A percentile compares a stretch with the other conserved stretches of the same genome.
These are phyloP conservation scores for Gallinago media DNA, from an alignment of 2,113 vertebrate species.

Conservation along the genomic window DNA sequence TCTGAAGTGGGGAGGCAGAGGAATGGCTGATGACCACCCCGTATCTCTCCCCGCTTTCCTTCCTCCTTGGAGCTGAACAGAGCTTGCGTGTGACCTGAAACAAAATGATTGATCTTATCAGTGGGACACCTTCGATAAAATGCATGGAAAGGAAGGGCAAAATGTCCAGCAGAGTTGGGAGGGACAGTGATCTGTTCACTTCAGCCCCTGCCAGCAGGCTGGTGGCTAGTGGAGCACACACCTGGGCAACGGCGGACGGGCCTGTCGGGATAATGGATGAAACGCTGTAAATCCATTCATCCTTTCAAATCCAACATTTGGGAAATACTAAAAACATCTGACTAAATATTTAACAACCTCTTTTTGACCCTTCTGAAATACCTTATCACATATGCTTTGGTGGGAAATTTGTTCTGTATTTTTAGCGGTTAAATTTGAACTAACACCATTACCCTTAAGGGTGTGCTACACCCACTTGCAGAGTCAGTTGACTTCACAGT, in stretches of 20 bases:
- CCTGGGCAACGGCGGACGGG: background rate
- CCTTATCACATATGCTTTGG: background rate
- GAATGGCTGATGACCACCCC: background rate
- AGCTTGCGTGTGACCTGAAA: background rate
- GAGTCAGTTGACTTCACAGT: background rate
- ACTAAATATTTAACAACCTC: background rate
- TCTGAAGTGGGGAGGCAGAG: background rate
- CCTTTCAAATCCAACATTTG: background rate
- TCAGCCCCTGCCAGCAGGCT: background rate
- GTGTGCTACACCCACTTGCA: background rate
- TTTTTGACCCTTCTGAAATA: background rate
- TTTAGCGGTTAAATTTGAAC: background rate
- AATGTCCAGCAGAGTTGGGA: background rate
- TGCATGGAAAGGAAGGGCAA: background rate
- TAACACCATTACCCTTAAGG: background rate
- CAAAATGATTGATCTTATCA: background rate
- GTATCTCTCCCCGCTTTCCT: background rate
- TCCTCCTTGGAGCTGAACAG: background rate
- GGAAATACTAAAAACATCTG: background rate
- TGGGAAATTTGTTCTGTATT: background rate
- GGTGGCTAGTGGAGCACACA: background rate
- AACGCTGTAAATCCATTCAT: background rate
- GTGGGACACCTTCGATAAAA: background rate
- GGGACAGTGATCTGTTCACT: background rate
- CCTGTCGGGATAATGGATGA: background rate